Base-by-base conservation (phyloP, 2,113 vertebrate genomes). In the Siniperca chuatsi region DNA sequence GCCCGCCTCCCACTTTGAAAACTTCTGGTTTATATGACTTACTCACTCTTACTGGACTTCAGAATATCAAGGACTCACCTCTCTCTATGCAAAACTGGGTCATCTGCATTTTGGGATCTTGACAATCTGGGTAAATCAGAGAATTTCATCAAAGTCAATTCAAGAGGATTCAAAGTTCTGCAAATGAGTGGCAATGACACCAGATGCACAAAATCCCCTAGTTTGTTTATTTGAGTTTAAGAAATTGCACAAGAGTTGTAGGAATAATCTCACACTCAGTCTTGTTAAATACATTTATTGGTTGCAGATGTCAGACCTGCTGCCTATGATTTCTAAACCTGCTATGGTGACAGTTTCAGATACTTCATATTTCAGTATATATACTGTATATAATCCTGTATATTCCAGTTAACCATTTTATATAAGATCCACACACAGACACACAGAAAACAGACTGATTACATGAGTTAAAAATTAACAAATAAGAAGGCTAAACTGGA, bases 21-120 rank as follows among this genome's bases (percentile, higher is more conserved):
- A 37, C 35, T 6, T 37, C 35, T 4, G 5, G 35, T 73, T 60
- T 1, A 12, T 9, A 13, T 18, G 25, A 33, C 18, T 61, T 2
- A 37, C 8, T 48, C 6, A 10, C 6, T 25, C 33, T 61, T 1
- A 44, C 9, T 4, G n/a, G 33, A 18, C 13, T 76, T 40, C 0
- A 55, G 1, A 50, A 37, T 0, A 1, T 12, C 18, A 46, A 18
- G 3, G 25, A 85, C 94, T 89, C 55, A 96, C 96, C 96, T 65
- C 58, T 86, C 46, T 94, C 90, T 4, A 88, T 66, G 81, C 96
- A 96, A 23, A 90, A 78, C 75, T 86, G 82, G 57, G 91, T 95
- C 55, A 0, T 42, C 40, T 13, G 50, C 86, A 96, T 94, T 6
- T 0, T n/a, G 13, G 83, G 4, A 37, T 92, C 29, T 8, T 29